Percentiles rank a stretch among this genome's conserved stretches.
phyloP scores from a whole-genome alignment of 2,797 vertebrate genomes.

The Ambastaia sidthimunki region DNA sequence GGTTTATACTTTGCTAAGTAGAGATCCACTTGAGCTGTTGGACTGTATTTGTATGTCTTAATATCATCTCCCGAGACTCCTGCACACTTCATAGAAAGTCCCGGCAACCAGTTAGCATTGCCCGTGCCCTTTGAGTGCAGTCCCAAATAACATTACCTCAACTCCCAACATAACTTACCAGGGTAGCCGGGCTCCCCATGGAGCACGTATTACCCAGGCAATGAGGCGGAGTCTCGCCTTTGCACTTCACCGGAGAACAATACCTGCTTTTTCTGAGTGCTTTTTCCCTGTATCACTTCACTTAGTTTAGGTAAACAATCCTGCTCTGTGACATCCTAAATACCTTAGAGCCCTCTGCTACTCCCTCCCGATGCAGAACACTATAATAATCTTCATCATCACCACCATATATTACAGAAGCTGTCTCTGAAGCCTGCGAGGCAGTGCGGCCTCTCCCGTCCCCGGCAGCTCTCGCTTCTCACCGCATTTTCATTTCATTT shows the following conservation, averaged over 20 bases:
- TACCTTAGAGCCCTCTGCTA: conserved; percentile 53
- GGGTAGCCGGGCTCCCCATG: conserved; percentile 44
- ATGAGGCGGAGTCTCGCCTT: conserved; percentile 37
- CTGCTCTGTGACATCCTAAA: conserved; percentile 60
- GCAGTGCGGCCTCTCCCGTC: conserved; percentile 25
- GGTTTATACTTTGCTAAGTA: conserved; percentile 1
- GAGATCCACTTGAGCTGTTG: background rate
- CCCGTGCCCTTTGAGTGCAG: conserved; percentile 50
- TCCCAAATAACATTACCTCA: conserved; percentile 54
- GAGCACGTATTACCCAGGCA: conserved; percentile 49
- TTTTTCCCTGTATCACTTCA: conserved; percentile 52
- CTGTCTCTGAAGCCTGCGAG: conserved; percentile 57
- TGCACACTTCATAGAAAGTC: conserved; percentile 40
- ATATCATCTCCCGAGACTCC: conserved; percentile 46
- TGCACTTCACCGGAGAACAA: conserved; percentile 40
- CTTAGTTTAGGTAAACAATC: conserved; percentile 66
- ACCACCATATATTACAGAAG: conserved; percentile 59
- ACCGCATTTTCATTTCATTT: conserved; percentile 61
- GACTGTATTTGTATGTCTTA: conserved; percentile 26
- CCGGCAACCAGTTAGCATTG: conserved; percentile 59
- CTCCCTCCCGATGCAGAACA: conserved; percentile 48
- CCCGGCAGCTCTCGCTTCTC: conserved; percentile 34
- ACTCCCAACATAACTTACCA: conserved; percentile 58
- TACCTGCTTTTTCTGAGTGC: conserved; percentile 29
- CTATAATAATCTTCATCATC: conserved; percentile 64